phyloP scores from a whole-genome alignment of 1,140 invertebrate genomes.

The Drosophila subpulchrella region DNA sequence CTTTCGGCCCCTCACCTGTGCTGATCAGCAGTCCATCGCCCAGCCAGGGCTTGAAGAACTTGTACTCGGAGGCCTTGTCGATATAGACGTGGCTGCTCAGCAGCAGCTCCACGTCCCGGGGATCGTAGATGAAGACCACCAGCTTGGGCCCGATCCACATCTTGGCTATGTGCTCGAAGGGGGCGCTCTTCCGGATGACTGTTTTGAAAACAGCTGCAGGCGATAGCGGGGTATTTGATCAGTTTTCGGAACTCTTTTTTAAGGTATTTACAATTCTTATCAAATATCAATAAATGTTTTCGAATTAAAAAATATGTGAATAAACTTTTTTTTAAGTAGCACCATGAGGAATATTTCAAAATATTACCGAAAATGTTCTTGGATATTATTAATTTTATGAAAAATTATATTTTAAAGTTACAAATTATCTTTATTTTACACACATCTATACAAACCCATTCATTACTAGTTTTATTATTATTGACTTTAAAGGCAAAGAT shows the following conservation, averaged over 20 bases:
- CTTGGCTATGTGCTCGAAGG: conserved; percentile 87
- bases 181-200: conserved; percentile 86
- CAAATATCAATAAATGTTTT: too few species aligned
- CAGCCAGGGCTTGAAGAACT: conserved; percentile 90
- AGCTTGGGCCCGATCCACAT: conserved; percentile 91
- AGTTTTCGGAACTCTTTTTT: neutral
- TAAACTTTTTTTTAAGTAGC: too few species aligned
- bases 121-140: conserved; percentile 89
- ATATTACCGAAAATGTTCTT: too few species aligned
- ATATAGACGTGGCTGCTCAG: conserved; percentile 91
- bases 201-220: conserved; percentile 88
- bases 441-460: too few species aligned
- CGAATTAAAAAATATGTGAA: too few species aligned
- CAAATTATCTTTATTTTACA: too few species aligned
- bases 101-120: conserved; percentile 90
- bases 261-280: neutral
- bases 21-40: conserved; percentile 91
- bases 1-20: conserved; percentile 86
- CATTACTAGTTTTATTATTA: too few species aligned
- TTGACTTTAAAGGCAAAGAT: too few species aligned
- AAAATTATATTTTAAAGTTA: too few species aligned
- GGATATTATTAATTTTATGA: too few species aligned
- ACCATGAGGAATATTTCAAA: too few species aligned
- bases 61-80: conserved; percentile 90
- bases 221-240: neutral